A percentile compares a stretch with the other conserved stretches of the same genome.
Evolutionary conservation across 2,888 invertebrate genomes (phyloP).

Genomic region (Dicycla oo): DNA sequence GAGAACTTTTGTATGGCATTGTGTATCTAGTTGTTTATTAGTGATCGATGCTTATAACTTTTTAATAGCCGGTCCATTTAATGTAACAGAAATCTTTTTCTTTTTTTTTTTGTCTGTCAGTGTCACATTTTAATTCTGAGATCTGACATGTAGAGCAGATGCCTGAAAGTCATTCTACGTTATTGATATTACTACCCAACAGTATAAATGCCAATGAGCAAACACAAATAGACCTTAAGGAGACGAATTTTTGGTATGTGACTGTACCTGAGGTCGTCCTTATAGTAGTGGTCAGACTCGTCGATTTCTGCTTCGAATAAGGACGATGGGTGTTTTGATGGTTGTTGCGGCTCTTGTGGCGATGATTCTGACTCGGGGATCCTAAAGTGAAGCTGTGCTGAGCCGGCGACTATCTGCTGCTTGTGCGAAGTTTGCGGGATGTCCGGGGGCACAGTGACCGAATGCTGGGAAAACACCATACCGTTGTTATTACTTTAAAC

Average conservation of each 20-base stretch:
- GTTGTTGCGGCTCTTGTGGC: no score
- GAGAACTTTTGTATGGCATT: no score
- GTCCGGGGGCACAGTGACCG: no score
- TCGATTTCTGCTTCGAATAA: conserved; percentile 4
- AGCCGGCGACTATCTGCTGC: background rate
- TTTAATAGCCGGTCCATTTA: no score
- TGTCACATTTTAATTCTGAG: background rate
- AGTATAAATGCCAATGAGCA: background rate
- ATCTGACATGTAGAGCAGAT: background rate
- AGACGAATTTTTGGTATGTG: background rate
- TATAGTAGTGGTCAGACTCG: conserved; percentile 78
- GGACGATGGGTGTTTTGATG: background rate
- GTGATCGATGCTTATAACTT: no score
- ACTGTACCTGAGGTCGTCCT: conserved; percentile 78
- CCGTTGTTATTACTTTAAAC: background rate
- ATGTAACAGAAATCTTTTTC: no score
- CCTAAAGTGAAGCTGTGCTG: no score
- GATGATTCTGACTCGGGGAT: no score
- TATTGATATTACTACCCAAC: background rate
- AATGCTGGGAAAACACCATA: background rate
- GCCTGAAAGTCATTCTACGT: background rate
- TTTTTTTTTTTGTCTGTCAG: no score
- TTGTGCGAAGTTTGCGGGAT: background rate
- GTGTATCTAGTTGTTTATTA: no score
- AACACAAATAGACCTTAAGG: background rate